These are phyloP conservation scores for Auanema freiburgensis DNA, from an alignment of 2,888 invertebrate genomes.

Conservation along the genomic window DNA sequence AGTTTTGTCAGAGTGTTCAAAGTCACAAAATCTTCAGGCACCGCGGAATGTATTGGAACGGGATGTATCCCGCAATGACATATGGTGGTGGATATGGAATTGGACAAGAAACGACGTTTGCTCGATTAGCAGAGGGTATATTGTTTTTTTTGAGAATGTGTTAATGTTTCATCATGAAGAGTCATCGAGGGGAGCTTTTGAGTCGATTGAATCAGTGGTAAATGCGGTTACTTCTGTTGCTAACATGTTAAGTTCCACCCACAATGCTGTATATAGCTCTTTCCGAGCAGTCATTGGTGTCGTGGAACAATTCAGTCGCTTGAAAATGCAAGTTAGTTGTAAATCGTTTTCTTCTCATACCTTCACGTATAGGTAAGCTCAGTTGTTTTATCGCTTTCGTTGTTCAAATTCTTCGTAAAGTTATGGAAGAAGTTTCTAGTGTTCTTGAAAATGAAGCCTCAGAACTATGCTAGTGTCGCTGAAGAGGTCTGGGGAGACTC, in stretches of 20 bases:
- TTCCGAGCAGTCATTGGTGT: conserved; percentile 90
- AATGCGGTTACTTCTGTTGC: conserved; percentile 85
- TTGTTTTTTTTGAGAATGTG: neutral
- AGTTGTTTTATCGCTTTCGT: conserved; percentile 39
- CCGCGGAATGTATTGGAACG: neutral
- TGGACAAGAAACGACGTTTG: conserved; percentile 43
- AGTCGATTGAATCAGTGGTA: conserved; percentile 88
- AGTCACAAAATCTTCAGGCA: neutral
- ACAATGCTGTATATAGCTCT: conserved; percentile 90
- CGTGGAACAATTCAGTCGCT: conserved; percentile 87
- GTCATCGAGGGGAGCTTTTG: conserved; percentile 86
- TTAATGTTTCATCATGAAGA: conserved; percentile 67
- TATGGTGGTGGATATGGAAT: conserved; percentile 34
- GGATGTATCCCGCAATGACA: neutral
- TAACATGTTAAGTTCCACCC: conserved; percentile 94
- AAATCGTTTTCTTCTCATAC: neutral
- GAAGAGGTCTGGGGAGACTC: conserved; percentile 63
- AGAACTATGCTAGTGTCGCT: conserved; percentile 64
- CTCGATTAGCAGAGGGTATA: conserved; percentile 54
- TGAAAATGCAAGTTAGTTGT: conserved; percentile 75
- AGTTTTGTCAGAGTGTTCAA: neutral
- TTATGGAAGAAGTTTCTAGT: conserved; percentile 72
- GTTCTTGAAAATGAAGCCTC: conserved; percentile 69
- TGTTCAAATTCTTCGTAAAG: conserved; percentile 37
- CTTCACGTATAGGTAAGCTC: conserved; percentile 31